Evolutionary conservation across 2,797 vertebrate genomes (phyloP).

Genomic region (Peromyscus melanophrys): DNA sequence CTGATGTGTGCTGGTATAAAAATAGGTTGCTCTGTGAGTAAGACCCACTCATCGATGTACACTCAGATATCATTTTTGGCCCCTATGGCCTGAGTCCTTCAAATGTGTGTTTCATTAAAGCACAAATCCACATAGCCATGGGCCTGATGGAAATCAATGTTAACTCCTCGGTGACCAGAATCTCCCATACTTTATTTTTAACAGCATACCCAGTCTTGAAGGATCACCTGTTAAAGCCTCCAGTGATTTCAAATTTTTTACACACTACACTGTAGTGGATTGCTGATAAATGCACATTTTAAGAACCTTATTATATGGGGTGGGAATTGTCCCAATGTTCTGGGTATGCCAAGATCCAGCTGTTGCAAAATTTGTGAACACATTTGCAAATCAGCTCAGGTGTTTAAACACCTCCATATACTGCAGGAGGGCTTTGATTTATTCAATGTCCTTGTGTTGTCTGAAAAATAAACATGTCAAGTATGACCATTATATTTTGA

Average conservation of each 20-base stretch:
- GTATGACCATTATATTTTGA: not conserved
- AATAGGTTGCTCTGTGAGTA: not conserved
- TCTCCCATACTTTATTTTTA: not conserved
- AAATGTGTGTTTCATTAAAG: not conserved
- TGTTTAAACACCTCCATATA: slow-evolving; percentile 4
- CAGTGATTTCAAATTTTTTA: slow-evolving; percentile 44
- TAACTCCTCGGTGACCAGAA: slow-evolving; percentile 14
- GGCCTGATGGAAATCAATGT: not conserved
- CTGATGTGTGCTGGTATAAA: not conserved
- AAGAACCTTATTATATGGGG: not conserved
- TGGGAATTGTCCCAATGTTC: slow-evolving; percentile 17
- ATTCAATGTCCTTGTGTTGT: not conserved
- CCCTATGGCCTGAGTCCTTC: not conserved
- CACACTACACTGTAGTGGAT: not conserved
- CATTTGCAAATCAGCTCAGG: not conserved
- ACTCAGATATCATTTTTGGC: not conserved
- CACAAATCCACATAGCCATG: not conserved
- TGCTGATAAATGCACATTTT: slow-evolving; percentile 48
- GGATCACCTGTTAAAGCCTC: not conserved
- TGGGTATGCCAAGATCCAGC: not conserved
- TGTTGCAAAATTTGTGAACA: not conserved
- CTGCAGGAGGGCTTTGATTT: not conserved
- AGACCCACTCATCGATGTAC: not conserved
- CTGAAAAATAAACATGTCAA: not conserved
- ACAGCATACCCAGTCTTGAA: not conserved